phyloP scores from a whole-genome alignment of 1,140 invertebrate species.

The Orussus abietinus region DNA sequence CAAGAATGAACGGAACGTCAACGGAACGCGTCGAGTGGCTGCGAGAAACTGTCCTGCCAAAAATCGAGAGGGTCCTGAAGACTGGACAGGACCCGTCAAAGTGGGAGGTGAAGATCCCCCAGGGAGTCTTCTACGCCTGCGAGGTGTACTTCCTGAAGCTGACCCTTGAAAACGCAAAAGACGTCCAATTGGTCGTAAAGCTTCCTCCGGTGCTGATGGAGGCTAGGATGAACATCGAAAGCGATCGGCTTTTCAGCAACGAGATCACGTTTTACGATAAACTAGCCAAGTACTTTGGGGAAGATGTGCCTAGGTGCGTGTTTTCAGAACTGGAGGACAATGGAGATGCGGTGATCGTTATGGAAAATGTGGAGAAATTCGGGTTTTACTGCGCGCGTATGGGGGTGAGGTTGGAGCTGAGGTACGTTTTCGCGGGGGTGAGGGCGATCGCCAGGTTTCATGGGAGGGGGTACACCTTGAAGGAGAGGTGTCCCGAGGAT shows the following conservation, averaged over 20 bases:
- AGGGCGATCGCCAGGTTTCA: slow-evolving; percentile 44
- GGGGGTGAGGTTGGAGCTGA: slow-evolving; percentile 19
- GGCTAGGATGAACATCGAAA: neutral
- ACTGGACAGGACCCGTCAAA: no score
- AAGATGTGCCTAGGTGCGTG: slow-evolving; percentile 21
- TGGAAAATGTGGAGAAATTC: slow-evolving; percentile 30
- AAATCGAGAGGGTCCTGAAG: no score
- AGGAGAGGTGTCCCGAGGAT: slow-evolving; percentile 23
- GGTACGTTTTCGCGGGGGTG: slow-evolving; percentile 34
- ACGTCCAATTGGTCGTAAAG: slow-evolving; percentile 16
- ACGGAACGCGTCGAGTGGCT: no score
- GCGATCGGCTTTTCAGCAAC: slow-evolving; percentile 29
- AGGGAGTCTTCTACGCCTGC: slow-evolving; percentile 12
- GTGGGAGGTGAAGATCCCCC: neutral
- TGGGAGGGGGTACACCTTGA: slow-evolving; percentile 37
- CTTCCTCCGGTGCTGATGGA: neutral
- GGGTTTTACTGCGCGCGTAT: slow-evolving; percentile 16
- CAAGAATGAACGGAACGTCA: no score
- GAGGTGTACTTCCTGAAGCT: slow-evolving; percentile 19
- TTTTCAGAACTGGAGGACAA: slow-evolving; percentile 13
- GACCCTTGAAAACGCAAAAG: slow-evolving; percentile 3
- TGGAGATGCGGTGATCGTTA: slow-evolving; percentile 21
- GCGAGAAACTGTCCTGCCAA: no score
- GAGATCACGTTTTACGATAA: slow-evolving; percentile 36
- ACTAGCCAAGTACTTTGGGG: neutral